phyloP scores from a whole-genome alignment of 2,797 vertebrate species.

The Sphenopsis melanotis region DNA sequence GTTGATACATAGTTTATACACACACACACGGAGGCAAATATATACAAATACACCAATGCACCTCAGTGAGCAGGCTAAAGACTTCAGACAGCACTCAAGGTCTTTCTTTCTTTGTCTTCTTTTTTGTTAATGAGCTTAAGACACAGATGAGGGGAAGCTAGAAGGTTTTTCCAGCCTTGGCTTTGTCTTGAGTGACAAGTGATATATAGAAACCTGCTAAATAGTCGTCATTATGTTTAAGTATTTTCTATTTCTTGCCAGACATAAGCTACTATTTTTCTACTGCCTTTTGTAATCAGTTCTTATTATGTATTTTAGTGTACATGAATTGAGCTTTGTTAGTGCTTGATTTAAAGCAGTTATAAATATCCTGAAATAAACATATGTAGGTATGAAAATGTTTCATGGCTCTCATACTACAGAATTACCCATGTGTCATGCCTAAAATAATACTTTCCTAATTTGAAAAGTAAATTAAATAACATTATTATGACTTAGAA shows the following conservation, averaged over 20 bases:
- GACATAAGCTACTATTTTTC: neutral
- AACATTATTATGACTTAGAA: neutral
- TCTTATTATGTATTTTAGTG: neutral
- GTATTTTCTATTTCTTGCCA: neutral
- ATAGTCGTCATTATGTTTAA: neutral
- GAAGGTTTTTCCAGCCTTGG: neutral
- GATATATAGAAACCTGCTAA: neutral
- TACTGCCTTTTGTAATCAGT: neutral
- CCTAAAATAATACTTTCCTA: neutral
- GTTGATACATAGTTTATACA: neutral
- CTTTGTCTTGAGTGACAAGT: neutral
- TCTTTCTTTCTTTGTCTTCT: neutral
- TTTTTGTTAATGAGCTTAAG: neutral
- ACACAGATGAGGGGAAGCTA: neutral
- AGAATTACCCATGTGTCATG: neutral
- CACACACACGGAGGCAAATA: neutral
- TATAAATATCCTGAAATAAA: neutral
- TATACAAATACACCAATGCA: neutral
- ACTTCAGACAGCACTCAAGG: neutral
- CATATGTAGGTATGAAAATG: neutral
- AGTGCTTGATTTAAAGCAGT: neutral
- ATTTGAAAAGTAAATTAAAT: slow-evolving; percentile 29
- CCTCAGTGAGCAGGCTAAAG: neutral
- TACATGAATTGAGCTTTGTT: neutral
- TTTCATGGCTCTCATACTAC: neutral